Evolutionary conservation across 2,113 vertebrate genomes (phyloP).

Genomic region (Pseudopipra pipra): DNA sequence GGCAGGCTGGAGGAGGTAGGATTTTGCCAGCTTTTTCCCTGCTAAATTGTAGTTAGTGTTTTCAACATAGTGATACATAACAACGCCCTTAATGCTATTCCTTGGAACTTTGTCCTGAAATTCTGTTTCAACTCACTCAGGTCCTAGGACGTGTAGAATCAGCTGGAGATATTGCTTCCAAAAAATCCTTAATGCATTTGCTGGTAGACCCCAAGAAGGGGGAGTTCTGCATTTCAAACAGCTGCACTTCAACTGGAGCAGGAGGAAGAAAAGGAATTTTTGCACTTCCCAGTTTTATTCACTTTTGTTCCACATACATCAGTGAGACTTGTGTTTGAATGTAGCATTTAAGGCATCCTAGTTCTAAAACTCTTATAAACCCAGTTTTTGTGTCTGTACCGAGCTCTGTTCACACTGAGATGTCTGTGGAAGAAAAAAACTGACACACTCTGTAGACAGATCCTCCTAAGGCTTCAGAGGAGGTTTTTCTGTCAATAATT

Average conservation of each 20-base stretch:
- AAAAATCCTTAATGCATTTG: not conserved
- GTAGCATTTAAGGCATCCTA: not conserved
- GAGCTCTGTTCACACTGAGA: not conserved
- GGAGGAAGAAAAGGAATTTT: not conserved
- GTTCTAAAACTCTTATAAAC: not conserved
- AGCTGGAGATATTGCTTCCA: not conserved
- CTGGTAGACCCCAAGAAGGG: not conserved
- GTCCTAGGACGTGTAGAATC: not conserved
- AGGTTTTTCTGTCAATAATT: not conserved
- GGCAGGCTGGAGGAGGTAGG: constrained; percentile 33
- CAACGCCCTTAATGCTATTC: constrained; percentile 42
- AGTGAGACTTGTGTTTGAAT: not conserved
- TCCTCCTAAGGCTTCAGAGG: not conserved
- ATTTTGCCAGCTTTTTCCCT: constrained; percentile 50
- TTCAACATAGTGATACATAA: constrained; percentile 35
- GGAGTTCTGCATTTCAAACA: not conserved
- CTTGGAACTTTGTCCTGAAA: constrained; percentile 11
- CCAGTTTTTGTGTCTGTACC: not conserved
- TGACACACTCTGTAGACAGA: not conserved
- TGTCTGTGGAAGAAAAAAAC: not conserved
- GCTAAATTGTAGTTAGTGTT: constrained; percentile 42
- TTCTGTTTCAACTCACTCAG: constrained; percentile 38
- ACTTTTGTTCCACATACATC: not conserved
- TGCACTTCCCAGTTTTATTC: not conserved
- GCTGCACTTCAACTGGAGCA: not conserved